Base-by-base conservation (phyloP, 2,888 invertebrate species). In the Catocala sponsa region DNA sequence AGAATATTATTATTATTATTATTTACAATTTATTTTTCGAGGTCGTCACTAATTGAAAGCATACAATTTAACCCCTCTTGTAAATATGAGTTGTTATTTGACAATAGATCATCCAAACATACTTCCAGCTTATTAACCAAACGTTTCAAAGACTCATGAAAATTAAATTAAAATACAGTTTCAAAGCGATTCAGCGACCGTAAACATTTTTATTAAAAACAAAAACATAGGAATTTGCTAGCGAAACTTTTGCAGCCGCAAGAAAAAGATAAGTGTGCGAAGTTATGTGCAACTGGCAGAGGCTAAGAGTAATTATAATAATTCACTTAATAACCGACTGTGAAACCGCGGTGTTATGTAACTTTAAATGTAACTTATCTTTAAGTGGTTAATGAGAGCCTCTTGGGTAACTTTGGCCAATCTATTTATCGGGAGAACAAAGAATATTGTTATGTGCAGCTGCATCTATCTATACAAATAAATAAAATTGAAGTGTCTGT, bases 241-340 rank as follows among this genome's bases (percentile, higher is more conserved):
- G 81, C 73, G 78, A 87, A 85, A 83, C 85, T 89, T 85, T 70
- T 63, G 68, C 65, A 68, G 46, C 72, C 74, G 68, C 79, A 79
- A 70, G 79, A 79, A 72, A 78, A 81, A 88, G 89, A 90, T 91
- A 89, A 79, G 75, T 76, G 70, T 68, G 67, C 64, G 74, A 87
- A 86, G 79, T 89, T 86, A 79, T 81, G 79, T 82, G 78, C 82
- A 81, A 81, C 79, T 76, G 82, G 83, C 87, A 87, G 81, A 88
- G 89, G 89, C 85, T 86, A 84, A 79, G 68, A 75, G 90, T 89
- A 87, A 91, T 93, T 89, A 92, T 84, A 90, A 92, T 93, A 90
- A 91, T 86, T 94, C 91, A 92, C 76, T 79, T 81, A 73, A 78
- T 74, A 79, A 74, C 74, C 65, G 66, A 79, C 75, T 73, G 67